Base-by-base conservation (phyloP, 2,797 vertebrate species). In the Macroramphosus scolopax region DNA sequence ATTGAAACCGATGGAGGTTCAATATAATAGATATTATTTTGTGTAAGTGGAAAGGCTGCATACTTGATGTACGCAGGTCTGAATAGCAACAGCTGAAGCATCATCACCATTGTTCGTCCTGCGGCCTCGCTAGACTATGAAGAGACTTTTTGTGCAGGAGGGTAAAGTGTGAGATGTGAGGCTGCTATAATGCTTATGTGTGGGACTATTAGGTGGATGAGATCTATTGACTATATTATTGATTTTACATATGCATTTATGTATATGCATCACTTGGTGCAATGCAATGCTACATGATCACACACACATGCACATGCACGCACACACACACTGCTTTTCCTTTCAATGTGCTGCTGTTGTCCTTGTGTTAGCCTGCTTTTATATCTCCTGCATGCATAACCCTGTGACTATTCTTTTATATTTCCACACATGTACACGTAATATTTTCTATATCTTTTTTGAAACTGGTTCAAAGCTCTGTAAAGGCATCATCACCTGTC, bases 261-360 rank as follows among this genome's bases (percentile, higher is more conserved):
- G n/a, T 22, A 3, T 6, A 22, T 22, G 20, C 3, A 6, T 3
- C 3, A 3, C 20, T 22, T 22, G 20, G 20, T 22, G 6, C 20
- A 22, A 22, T 22, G 20, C 20, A n/a, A n/a, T n/a, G n/a, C n/a
- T 6, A 22, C 20, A 22, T 22, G 20, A 22, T 22, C 36, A 63
- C 36, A 30, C 39, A 41, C 30, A 32, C 24, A 43, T 31, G 20
- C 51, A 41, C 38, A 48, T 28, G 46, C 16, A 45, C 18, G 50
- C 37, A 51, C 15, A 48, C 24, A 17, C 20, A 5, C 20, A 54
- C 66, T n/a, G n/a, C n/a, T n/a, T n/a, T 63, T 40, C 50, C 49
- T 72, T 60, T 64, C 28, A 59, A 16, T n/a, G 2, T 52, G 17
- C 24, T 25, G 24, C 29, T 50, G 69, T 70, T 35, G 58, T 68